Conservation (phyloP, 2,888 invertebrate species). For the Parnassius glacialis region DNA sequence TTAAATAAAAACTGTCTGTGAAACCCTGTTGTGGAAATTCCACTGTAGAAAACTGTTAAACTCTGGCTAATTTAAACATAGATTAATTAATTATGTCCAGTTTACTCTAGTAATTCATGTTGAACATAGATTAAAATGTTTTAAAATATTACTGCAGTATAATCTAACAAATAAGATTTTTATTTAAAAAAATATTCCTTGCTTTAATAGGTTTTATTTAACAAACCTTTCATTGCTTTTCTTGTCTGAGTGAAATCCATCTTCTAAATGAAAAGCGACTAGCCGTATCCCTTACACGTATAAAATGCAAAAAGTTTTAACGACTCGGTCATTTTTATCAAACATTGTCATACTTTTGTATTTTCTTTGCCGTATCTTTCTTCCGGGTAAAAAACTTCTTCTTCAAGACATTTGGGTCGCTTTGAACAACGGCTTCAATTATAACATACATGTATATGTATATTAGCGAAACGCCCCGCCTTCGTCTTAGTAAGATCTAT, state of each 20-base stretch:
- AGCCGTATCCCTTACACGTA: slow-evolving; percentile 35
- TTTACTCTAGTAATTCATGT: slow-evolving; percentile 12
- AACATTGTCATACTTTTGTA: slow-evolving; percentile 26
- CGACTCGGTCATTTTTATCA: slow-evolving; percentile 47
- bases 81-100: slow-evolving; percentile 16
- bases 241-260: slow-evolving; percentile 23
- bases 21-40: neutral
- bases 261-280: slow-evolving; percentile 31
- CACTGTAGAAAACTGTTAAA: neutral
- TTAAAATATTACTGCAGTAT: slow-evolving; percentile 21
- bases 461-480: no score
- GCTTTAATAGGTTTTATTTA: slow-evolving; percentile 20
- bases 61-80: slow-evolving; percentile 4
- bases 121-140: slow-evolving; percentile 5
- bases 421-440: no score
- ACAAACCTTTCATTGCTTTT: slow-evolving; percentile 21
- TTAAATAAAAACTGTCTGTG: no score
- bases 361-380: slow-evolving; percentile 16
- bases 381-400: slow-evolving; percentile 6
- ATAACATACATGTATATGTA: no score
- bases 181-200: slow-evolving; percentile 15
- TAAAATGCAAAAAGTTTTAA: slow-evolving; percentile 56
- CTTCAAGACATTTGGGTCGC: neutral
- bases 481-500: no score
- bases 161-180: slow-evolving; percentile 3